Percentiles rank a stretch among this genome's conserved stretches.
Conservation (phyloP, 2,113 vertebrate genomes). For the Paratilapia polleni region DNA sequence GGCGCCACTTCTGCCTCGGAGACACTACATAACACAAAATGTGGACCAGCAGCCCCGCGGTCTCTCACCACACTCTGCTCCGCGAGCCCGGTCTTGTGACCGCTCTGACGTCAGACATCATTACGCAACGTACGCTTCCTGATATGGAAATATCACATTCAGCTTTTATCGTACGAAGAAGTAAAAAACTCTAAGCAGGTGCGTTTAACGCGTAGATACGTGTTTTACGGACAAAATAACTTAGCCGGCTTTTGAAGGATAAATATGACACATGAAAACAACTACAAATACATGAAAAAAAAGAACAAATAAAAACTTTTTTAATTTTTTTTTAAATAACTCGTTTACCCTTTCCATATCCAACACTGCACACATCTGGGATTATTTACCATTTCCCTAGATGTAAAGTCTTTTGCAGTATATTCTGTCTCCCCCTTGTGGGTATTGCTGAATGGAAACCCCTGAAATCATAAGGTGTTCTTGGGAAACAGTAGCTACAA, state of each 20-base stretch:
- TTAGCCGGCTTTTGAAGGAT: not conserved
- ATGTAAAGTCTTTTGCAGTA: not conserved
- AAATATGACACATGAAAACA: not conserved
- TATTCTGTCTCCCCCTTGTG: not conserved
- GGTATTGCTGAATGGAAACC: not conserved
- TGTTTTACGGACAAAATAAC: not conserved
- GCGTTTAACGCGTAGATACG: not conserved
- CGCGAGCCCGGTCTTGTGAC: conserved; percentile 75
- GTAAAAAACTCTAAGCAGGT: no score
- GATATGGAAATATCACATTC: conserved; percentile 53
- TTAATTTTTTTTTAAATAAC: not conserved
- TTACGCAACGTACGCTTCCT: conserved; percentile 71
- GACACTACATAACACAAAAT: conserved; percentile 9
- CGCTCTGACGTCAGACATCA: conserved; percentile 74
- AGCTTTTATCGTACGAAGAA: not conserved
- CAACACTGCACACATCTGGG: not conserved
- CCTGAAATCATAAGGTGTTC: not conserved
- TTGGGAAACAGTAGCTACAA: not conserved
- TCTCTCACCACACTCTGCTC: conserved; percentile 3
- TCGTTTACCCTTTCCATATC: not conserved
- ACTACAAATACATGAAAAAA: not conserved
- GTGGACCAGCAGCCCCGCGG: not conserved
- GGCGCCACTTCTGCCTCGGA: not conserved
- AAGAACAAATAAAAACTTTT: not conserved
- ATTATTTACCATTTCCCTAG: not conserved